phyloP scores from a whole-genome alignment of 2,113 vertebrate genomes.

The Neofelis nebulosa region DNA sequence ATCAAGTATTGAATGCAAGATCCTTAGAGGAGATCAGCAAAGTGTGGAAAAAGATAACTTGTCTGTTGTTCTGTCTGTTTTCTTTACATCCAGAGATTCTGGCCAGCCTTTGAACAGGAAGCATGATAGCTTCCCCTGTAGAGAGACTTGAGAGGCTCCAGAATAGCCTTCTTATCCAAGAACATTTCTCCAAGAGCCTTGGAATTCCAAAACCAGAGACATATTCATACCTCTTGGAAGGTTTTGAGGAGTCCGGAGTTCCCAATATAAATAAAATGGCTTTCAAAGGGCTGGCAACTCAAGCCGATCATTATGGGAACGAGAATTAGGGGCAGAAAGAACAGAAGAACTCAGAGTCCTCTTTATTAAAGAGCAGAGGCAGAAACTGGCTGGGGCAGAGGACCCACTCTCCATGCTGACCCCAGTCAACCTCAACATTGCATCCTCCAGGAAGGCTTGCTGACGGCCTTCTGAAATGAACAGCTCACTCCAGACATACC shows the following conservation, averaged over 20 bases:
- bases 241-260: not conserved
- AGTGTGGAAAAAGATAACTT: not conserved
- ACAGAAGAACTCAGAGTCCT: not conserved
- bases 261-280: not conserved
- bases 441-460: not conserved
- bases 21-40: not conserved
- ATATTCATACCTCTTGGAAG: not conserved
- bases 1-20: not conserved
- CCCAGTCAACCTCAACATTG: not conserved
- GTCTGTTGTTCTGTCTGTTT: not conserved
- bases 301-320: not conserved
- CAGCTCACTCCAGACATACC: not conserved
- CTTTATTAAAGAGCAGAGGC: not conserved
- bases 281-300: not conserved
- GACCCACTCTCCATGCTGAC: not conserved
- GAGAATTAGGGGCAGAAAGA: not conserved
- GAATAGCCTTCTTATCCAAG: not conserved
- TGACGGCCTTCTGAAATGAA: not conserved
- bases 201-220: not conserved
- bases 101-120: not conserved
- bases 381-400: not conserved
- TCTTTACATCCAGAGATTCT: not conserved
- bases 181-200: not conserved
- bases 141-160: not conserved
- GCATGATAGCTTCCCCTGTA: not conserved